phyloP scores from a whole-genome alignment of 2,797 vertebrate species.

The Typhlichthys eigenmanni region DNA sequence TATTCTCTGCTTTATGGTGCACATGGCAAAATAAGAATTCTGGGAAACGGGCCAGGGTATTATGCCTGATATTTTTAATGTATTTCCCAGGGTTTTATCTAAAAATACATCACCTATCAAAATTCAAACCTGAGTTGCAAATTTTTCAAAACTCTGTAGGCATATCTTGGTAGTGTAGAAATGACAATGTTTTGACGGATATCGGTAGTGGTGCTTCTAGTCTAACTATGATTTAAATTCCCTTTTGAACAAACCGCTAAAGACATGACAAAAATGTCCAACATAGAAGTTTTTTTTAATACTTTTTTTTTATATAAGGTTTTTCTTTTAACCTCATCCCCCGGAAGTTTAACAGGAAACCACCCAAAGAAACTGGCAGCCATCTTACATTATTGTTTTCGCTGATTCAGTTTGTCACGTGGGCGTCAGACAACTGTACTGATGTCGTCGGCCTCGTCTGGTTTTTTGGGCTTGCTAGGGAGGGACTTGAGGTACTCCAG shows the following conservation, averaged over 20 bases:
- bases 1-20: conserved; percentile 8
- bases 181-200: conserved; percentile 32
- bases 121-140: conserved; percentile 78
- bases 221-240: conserved; percentile 19
- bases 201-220: conserved; percentile 26
- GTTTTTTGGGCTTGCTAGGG: conserved; percentile 97
- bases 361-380: conserved; percentile 44
- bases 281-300: conserved; percentile 48
- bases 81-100: conserved; percentile 49
- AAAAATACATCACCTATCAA: conserved; percentile 42
- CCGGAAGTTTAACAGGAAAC: conserved; percentile 53
- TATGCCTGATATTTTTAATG: conserved; percentile 29
- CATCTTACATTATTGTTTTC: conserved; percentile 48
- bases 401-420: conserved; percentile 21
- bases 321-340: conserved; percentile 38
- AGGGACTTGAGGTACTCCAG: conserved; percentile 99
- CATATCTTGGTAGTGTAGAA: conserved; percentile 35
- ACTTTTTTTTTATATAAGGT: background rate
- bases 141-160: conserved; percentile 49
- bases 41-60: conserved; percentile 24
- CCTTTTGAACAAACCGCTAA: conserved; percentile 35
- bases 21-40: background rate
- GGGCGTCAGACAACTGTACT: conserved; percentile 92
- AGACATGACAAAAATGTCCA: conserved; percentile 41
- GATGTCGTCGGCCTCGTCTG: conserved; percentile 93